Evolutionary conservation across 92 coral and sea anemone species (phyloP).

Genomic region (Epizoanthus illoricatus): DNA sequence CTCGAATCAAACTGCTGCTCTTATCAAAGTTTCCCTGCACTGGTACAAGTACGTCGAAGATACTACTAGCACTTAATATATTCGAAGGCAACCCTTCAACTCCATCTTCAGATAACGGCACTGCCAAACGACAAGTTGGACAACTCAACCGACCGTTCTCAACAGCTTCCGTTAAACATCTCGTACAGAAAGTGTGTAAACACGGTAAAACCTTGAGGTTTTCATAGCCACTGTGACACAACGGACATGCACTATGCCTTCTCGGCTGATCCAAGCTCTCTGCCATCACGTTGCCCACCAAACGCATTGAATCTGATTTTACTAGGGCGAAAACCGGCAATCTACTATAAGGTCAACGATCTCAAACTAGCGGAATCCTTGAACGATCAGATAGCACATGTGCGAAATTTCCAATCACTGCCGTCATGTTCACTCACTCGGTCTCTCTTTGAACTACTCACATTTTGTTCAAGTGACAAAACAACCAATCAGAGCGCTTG

Average conservation of each 20-base stretch:
- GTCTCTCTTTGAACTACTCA: conserved; percentile 51
- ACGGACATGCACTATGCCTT: conserved; percentile 77
- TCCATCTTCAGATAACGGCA: conserved; percentile 85
- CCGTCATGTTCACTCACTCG: conserved; percentile 49
- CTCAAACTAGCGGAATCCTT: conserved; percentile 43
- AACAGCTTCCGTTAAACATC: conserved; percentile 86
- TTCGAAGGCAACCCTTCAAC: conserved; percentile 86
- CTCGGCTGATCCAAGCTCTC: conserved; percentile 80
- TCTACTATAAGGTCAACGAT: conserved; percentile 32
- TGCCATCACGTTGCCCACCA: conserved; percentile 90
- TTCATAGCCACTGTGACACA: conserved; percentile 87
- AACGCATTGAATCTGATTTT: conserved; percentile 90
- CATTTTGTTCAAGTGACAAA: conserved; percentile 28
- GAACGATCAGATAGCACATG: conserved; percentile 44
- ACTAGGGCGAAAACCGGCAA: conserved; percentile 42
- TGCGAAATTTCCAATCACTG: conserved; percentile 58
- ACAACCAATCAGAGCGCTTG: conserved; percentile 32
- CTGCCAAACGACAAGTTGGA: conserved; percentile 88
- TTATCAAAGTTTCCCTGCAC: conserved; percentile 66
- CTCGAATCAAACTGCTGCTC: conserved; percentile 73
- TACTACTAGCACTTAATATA: conserved; percentile 64
- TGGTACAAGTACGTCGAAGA: conserved; percentile 85
- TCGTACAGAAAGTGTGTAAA: conserved; percentile 98
- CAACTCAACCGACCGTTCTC: conserved; percentile 91
- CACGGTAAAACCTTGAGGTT: conserved; percentile 97